A percentile compares a stretch with the other conserved stretches of the same genome.
phyloP scores from a whole-genome alignment of 1,140 invertebrate genomes.

The Trachymyrmex septentrionalis region DNA sequence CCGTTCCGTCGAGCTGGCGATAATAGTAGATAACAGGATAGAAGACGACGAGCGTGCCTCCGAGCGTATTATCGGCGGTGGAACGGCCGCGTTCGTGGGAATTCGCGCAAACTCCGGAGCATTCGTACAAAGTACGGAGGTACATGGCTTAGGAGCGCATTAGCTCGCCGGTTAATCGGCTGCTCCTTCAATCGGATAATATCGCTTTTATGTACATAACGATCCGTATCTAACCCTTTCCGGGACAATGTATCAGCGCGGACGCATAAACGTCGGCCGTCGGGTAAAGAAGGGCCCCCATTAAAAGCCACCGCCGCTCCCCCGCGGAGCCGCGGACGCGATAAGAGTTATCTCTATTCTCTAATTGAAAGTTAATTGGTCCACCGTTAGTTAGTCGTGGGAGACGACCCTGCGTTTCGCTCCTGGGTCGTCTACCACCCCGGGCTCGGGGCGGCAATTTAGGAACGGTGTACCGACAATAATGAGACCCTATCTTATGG shows the following conservation, averaged over 20 bases:
- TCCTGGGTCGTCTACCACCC: conserved; percentile 70
- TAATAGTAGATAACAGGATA: not conserved
- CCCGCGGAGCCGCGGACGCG: conserved; percentile 80
- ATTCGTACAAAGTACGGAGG: not conserved
- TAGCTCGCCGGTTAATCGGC: conserved; percentile 38
- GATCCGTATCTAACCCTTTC: conserved; percentile 83
- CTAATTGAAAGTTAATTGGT: conserved; percentile 86
- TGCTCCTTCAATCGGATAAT: conserved; percentile 71
- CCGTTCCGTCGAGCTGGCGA: conserved; percentile 1
- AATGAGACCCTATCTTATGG: conserved; percentile 83
- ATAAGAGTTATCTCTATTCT: conserved; percentile 84
- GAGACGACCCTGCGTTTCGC: conserved; percentile 58
- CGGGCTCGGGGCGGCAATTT: conserved; percentile 83
- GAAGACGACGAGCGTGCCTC: not conserved
- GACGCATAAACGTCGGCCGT: conserved; percentile 81
- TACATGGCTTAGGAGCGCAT: not conserved
- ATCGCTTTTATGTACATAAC: conserved; percentile 66
- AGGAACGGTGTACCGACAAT: conserved; percentile 80
- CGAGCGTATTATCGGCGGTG: not conserved
- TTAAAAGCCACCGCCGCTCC: conserved; percentile 77
- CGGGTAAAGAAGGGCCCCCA: conserved; percentile 80
- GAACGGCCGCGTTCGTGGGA: not conserved
- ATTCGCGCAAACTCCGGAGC: conserved; percentile 7
- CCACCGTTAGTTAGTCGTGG: conserved; percentile 79
- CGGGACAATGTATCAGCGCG: conserved; percentile 82